Evolutionary conservation across 2,888 invertebrate species (phyloP).

Genomic region (Cotesia congregata): DNA sequence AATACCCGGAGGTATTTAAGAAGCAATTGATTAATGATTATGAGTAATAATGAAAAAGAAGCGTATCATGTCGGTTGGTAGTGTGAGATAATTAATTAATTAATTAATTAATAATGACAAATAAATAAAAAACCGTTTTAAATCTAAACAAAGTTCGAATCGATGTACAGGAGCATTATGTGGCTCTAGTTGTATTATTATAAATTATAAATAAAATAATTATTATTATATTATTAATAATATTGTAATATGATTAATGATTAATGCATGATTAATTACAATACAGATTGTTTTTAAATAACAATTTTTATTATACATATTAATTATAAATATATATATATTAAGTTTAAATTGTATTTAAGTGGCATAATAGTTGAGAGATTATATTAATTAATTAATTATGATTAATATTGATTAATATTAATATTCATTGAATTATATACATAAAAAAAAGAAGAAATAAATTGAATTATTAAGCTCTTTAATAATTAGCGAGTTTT

Average conservation of each 20-base stretch:
- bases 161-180: conserved; percentile 53
- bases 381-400: not conserved
- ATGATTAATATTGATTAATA: not conserved
- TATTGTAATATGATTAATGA: conserved; percentile 46
- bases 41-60: not conserved
- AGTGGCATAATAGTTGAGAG: conserved; percentile 47
- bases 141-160: conserved; percentile 31
- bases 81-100: conserved; percentile 1
- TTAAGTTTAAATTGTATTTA: conserved; percentile 45
- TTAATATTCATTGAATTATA: not conserved
- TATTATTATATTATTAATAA: conserved; percentile 48
- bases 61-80: conserved; percentile 11
- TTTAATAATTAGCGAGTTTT: conserved; percentile 44
- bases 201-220: conserved; percentile 27
- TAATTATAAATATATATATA: conserved; percentile 30
- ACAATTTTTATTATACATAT: conserved; percentile 41
- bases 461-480: conserved; percentile 21
- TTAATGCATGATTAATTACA: conserved; percentile 52
- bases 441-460: conserved; percentile 21
- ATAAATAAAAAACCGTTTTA: conserved; percentile 23
- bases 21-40: not conserved
- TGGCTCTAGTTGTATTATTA: conserved; percentile 56
- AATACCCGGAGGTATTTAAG: not conserved
- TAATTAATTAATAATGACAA: conserved; percentile 12
- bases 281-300: conserved; percentile 51